These are phyloP conservation scores for Cercopithecus mitis DNA, from an alignment of 2,797 vertebrate species.

Conservation along the genomic window DNA sequence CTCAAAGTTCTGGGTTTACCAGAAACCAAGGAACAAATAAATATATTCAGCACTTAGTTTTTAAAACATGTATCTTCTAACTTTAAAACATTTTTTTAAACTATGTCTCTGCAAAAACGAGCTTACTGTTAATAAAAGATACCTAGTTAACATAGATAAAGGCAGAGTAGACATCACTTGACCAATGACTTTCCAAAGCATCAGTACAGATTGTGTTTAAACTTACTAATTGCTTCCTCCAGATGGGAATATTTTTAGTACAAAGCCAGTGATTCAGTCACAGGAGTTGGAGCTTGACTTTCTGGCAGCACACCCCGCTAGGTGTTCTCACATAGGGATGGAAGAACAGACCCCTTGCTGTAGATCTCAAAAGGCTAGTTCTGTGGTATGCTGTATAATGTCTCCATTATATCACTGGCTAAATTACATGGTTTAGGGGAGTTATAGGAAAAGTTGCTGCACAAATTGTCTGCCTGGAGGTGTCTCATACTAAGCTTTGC, in stretches of 20 bases:
- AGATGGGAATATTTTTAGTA: not conserved
- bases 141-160: not conserved
- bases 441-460: not conserved
- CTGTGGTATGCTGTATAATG: not conserved
- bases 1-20: not conserved
- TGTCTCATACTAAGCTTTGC: not conserved
- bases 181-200: not conserved
- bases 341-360: conserved; percentile 50
- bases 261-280: conserved; percentile 21
- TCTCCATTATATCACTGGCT: conserved; percentile 29
- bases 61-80: conserved; percentile 36
- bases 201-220: not conserved
- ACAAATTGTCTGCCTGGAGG: not conserved
- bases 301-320: conserved; percentile 3
- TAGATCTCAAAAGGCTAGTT: conserved; percentile 39
- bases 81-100: not conserved
- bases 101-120: not conserved
- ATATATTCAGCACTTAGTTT: not conserved
- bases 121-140: not conserved
- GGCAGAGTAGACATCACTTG: not conserved
- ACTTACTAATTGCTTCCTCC: not conserved
- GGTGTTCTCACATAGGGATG: not conserved
- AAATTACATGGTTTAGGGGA: not conserved
- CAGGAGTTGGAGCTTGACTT: conserved; percentile 10
- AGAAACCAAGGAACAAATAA: not conserved